Evolutionary conservation across 2,888 invertebrate genomes (phyloP).

Genomic region (Erebia palarica): DNA sequence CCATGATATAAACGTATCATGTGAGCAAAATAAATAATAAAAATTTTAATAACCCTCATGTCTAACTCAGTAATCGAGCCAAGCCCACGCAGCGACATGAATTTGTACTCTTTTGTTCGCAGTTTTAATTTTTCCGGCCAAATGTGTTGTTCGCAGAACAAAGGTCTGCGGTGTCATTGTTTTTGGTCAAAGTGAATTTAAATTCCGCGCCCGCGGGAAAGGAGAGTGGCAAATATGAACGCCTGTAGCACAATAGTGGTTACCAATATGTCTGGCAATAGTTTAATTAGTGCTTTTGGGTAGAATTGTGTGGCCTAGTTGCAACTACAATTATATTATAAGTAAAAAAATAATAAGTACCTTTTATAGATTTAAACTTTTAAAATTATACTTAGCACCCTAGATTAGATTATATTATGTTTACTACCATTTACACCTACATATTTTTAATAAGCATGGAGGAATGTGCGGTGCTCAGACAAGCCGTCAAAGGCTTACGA

Average conservation of each 20-base stretch:
- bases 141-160: constrained; percentile 79
- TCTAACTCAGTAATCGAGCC: constrained; percentile 45
- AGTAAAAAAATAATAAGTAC: no score
- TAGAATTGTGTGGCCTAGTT: no score
- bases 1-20: constrained; percentile 27
- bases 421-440: no score
- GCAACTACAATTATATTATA: no score
- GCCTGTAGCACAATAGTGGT: constrained; percentile 62
- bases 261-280: constrained; percentile 40
- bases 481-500: no score
- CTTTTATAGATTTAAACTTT: no score
- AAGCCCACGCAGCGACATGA: constrained; percentile 73
- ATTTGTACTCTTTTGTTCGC: constrained; percentile 79
- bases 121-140: constrained; percentile 80
- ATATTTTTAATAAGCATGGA: no score
- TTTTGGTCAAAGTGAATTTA: constrained; percentile 81
- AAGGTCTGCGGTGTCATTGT: constrained; percentile 76
- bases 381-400: no score
- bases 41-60: constrained; percentile 29
- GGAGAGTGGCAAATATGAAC: constrained; percentile 81
- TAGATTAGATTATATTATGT: no score
- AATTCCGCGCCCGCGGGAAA: constrained; percentile 77
- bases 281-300: constrained; percentile 1
- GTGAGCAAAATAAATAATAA: constrained; percentile 33
- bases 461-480: no score